These are phyloP conservation scores for Pocillopora verrucosa DNA, from an alignment of 64 coral and sea anemone genomes.

Conservation along the genomic window DNA sequence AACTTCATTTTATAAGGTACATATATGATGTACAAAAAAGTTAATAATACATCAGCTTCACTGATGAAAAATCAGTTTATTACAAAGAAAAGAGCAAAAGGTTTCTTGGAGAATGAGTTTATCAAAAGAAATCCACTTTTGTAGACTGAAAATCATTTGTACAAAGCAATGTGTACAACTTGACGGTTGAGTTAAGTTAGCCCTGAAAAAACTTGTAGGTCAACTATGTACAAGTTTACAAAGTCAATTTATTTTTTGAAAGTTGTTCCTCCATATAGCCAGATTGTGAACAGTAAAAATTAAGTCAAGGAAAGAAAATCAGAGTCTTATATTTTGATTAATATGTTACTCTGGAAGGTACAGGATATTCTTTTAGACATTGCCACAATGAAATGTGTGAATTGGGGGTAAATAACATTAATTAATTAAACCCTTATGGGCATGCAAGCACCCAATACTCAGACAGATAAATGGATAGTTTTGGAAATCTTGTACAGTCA, in stretches of 20 bases:
- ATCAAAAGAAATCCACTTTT: background rate
- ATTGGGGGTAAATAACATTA: background rate
- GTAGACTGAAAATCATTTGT: background rate
- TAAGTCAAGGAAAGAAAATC: background rate
- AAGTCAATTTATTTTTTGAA: constrained; percentile 16
- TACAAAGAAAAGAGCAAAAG: background rate
- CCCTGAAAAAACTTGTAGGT: background rate
- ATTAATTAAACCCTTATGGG: background rate
- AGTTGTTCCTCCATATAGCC: background rate
- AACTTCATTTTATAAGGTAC: too few species aligned
- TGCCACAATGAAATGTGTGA: background rate
- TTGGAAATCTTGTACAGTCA: background rate
- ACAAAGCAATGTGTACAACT: background rate
- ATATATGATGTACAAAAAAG: too few species aligned
- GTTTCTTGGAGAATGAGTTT: background rate
- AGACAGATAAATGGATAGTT: background rate
- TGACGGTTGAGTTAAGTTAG: background rate
- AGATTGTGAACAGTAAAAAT: constrained; percentile 1
- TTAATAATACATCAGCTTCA: background rate
- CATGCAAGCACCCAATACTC: background rate
- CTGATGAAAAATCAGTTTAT: background rate
- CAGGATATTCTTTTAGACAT: background rate
- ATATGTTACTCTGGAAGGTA: background rate
- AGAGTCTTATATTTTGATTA: constrained; percentile 35
- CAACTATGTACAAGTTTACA: background rate